Conservation (phyloP, 2,113 vertebrate species). For the Nestor notabilis region DNA sequence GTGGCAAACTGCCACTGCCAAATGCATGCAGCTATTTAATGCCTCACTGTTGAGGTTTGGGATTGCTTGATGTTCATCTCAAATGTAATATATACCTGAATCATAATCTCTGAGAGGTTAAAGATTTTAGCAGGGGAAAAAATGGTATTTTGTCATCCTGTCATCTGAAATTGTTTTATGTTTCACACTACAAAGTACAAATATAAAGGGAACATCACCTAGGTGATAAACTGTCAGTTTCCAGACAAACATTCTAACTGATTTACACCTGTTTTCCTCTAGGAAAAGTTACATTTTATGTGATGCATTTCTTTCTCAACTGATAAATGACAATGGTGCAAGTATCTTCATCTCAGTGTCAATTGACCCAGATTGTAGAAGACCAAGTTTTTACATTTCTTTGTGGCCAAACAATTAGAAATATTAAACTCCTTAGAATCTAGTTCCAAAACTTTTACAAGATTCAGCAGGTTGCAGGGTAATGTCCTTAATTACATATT, state of each 20-base stretch:
- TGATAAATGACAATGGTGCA: slow-evolving; percentile 46
- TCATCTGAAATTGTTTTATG: slow-evolving; percentile 71
- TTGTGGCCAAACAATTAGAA: not conserved
- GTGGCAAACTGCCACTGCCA: slow-evolving; percentile 26
- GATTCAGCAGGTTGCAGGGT: not conserved
- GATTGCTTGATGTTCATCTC: slow-evolving; percentile 63
- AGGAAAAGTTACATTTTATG: slow-evolving; percentile 62
- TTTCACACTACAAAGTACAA: slow-evolving; percentile 67
- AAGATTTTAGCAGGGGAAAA: slow-evolving; percentile 47
- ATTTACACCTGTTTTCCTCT: slow-evolving; percentile 74
- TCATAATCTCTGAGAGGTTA: slow-evolving; percentile 57
- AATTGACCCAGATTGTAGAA: slow-evolving; percentile 28
- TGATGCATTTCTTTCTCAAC: slow-evolving; percentile 54
- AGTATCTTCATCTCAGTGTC: slow-evolving; percentile 47
- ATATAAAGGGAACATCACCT: slow-evolving; percentile 74
- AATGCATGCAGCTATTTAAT: slow-evolving; percentile 42
- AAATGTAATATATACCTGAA: slow-evolving; percentile 66
- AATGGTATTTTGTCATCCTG: slow-evolving; percentile 60
- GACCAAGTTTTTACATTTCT: not conserved
- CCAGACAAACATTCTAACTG: slow-evolving; percentile 68
- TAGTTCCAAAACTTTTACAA: not conserved
- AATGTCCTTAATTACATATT: not conserved
- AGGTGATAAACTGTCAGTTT: slow-evolving; percentile 72
- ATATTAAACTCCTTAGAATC: not conserved
- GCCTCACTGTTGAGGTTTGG: slow-evolving; percentile 32